Percentiles rank a stretch among this genome's conserved stretches.
These are phyloP conservation scores for Octonoba sinensis DNA, from an alignment of 2,888 invertebrate species.

Conservation along the genomic window DNA sequence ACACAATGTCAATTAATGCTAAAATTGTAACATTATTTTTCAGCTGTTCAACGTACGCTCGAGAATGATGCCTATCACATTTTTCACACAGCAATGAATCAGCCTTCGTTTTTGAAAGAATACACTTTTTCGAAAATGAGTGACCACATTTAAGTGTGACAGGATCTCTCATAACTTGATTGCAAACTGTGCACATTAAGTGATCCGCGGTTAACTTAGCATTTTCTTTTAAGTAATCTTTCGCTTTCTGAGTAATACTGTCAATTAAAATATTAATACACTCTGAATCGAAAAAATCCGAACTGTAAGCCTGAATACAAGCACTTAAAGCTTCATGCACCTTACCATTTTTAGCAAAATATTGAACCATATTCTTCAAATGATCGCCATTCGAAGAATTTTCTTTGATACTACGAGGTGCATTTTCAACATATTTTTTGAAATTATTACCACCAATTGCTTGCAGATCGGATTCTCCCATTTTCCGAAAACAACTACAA, in stretches of 20 bases:
- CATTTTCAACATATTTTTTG: slow-evolving; percentile 21
- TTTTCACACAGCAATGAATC: slow-evolving; percentile 37
- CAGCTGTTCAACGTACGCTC: slow-evolving; percentile 27
- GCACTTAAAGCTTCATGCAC: slow-evolving; percentile 38
- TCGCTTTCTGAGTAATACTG: slow-evolving; percentile 21
- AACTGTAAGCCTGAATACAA: slow-evolving; percentile 47
- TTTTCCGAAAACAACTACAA: slow-evolving; percentile 38
- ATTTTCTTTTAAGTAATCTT: slow-evolving; percentile 25
- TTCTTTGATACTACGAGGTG: not conserved
- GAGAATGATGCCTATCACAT: slow-evolving; percentile 26
- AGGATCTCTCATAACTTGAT: slow-evolving; percentile 46
- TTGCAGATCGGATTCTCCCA: slow-evolving; percentile 57
- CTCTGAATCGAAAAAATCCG: slow-evolving; percentile 42
- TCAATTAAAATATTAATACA: slow-evolving; percentile 35
- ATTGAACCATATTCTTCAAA: slow-evolving; percentile 22
- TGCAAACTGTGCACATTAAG: slow-evolving; percentile 38
- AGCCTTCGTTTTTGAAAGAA: slow-evolving; percentile 3
- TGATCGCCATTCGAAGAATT: slow-evolving; percentile 13
- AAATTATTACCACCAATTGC: slow-evolving; percentile 20
- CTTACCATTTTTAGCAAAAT: slow-evolving; percentile 22
- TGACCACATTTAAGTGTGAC: slow-evolving; percentile 57
- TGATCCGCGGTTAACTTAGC: slow-evolving; percentile 27
- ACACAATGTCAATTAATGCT: slow-evolving; percentile 32
- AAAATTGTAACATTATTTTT: slow-evolving; percentile 44
- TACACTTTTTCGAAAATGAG: slow-evolving; percentile 48